Base-by-base conservation (phyloP, 2,113 vertebrate genomes). In the Xyliphius kryptos region DNA sequence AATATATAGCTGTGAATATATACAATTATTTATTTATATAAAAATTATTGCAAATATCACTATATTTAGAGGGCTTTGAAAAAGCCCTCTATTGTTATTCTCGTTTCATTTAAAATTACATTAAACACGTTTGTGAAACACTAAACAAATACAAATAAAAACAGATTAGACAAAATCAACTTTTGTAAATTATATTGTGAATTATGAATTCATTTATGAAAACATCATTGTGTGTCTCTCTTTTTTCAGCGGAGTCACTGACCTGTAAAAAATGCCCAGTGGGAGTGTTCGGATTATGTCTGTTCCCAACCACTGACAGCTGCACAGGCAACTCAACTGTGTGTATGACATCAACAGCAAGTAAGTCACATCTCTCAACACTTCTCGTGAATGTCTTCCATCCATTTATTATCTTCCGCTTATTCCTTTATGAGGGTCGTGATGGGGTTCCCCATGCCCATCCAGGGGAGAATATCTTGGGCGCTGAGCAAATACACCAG, bases 221-320 rank as follows among this genome's bases (percentile, higher is more conserved):
- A 5, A n/a, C n/a, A n/a, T n/a, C n/a, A n/a, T 3, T 32, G 26
- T 43, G 14, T 51, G 15, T 40, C 10, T 32, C 15, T 22, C 50
- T 41, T n/a, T 65, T n/a, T 56, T n/a, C 76, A 87, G 86, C 37
- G 6, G 81, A 87, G 0, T 79, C 82, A 6, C 77, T 87, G 61
- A 40, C 8, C 0, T 87, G 86, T 68, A 86, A 84, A 67, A 2
- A 47, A 0, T 87, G 86, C 60, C 0, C 0, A 0, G 16, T 78
- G 1, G 54, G 76, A 3, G 0, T 85, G 2, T 0, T 72, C 0
- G 76, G 77, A 0, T 0, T 36, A 2, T 87, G 86, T 60, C 0
- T 82, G 1, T 8, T 0, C 1, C 0, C 10, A 0, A 6, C 8
- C 0, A 1, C 6, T 0, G 1, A 0, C 0, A n/a, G 1, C 14